These are phyloP conservation scores for Stegodyphus dumicola DNA, from an alignment of 1,140 invertebrate species.

Conservation along the genomic window DNA sequence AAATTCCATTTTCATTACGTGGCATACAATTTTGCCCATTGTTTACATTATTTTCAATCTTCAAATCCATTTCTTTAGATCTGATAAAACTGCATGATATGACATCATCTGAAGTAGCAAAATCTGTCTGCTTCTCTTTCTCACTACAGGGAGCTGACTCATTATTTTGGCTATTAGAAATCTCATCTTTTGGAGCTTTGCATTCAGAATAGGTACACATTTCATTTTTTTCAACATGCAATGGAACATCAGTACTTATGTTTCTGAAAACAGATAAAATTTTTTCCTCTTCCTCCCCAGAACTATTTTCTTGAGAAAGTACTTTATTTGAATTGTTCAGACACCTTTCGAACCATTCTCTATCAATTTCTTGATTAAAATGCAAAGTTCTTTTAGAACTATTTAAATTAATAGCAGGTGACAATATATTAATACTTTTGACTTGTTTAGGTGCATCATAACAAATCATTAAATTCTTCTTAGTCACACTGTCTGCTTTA, in stretches of 20 bases:
- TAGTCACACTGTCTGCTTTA: not conserved
- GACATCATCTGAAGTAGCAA: not conserved
- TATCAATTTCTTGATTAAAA: constrained; percentile 38
- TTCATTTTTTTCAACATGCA: not conserved
- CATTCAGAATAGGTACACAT: not conserved
- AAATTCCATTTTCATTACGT: not conserved
- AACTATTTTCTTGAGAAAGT: not conserved
- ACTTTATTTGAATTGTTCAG: not conserved
- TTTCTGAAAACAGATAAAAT: not conserved
- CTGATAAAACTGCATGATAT: too few relatives aligned
- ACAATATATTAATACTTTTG: constrained; percentile 21
- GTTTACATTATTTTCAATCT: not conserved
- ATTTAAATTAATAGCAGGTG: constrained; percentile 8
- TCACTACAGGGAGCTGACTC: not conserved
- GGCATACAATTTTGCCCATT: not conserved
- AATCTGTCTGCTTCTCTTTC: not conserved
- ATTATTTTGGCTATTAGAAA: not conserved
- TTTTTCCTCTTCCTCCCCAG: not conserved
- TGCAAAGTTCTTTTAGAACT: not conserved
- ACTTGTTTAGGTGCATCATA: not conserved
- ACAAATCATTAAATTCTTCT: not conserved
- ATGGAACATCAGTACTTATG: not conserved
- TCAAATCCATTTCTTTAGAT: not conserved
- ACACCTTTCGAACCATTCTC: constrained; percentile 38
- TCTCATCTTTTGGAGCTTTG: not conserved